Percentiles rank a stretch among this genome's conserved stretches.
These are phyloP conservation scores for Lophura nycthemera DNA, from an alignment of 2,113 vertebrate species.

Conservation along the genomic window DNA sequence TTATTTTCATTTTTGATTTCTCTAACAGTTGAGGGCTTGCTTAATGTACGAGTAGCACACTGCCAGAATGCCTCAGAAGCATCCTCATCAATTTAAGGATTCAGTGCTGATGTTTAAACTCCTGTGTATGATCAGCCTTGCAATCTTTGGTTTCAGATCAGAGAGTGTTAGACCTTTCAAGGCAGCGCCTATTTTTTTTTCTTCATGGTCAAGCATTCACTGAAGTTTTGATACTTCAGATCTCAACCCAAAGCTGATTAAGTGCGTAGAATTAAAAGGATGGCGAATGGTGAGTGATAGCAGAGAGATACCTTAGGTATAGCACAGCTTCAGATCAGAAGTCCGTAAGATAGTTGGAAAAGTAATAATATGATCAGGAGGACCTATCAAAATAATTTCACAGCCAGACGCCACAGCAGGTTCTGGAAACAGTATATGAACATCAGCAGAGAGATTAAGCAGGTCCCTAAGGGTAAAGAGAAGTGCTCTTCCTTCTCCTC, in stretches of 20 bases:
- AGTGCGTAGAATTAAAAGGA: not conserved
- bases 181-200: accelerated
- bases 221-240: not conserved
- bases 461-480: not conserved
- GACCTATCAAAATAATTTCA: not conserved
- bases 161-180: not conserved
- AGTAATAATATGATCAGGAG: too few species aligned
- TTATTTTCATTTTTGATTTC: not conserved
- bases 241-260: not conserved
- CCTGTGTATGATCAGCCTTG: too few species aligned
- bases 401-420: accelerated
- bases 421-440: not conserved
- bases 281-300: not conserved
- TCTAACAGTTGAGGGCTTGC: not conserved
- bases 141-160: not conserved
- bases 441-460: not conserved
- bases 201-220: not conserved
- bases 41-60: not conserved
- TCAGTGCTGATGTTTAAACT: not conserved
- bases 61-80: not conserved
- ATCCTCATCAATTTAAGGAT: not conserved
- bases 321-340: not conserved
- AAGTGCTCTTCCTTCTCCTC: not conserved
- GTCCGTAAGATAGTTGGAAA: not conserved
- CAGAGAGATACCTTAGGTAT: not conserved